A percentile compares a stretch with the other conserved stretches of the same genome.
Evolutionary conservation across 2,113 vertebrate species (phyloP).

Genomic region (Pterocles burchelli): DNA sequence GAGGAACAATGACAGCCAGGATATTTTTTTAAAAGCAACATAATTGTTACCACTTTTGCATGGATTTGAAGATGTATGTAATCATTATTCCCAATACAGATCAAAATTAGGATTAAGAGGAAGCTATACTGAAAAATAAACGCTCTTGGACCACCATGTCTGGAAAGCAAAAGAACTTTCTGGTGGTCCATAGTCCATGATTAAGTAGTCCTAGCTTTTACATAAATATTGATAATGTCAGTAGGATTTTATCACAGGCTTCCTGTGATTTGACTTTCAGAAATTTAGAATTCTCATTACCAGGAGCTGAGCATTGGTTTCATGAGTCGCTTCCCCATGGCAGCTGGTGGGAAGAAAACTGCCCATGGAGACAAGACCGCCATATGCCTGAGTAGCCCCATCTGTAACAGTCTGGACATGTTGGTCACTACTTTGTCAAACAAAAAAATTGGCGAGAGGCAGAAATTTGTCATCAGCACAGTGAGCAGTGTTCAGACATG

Average conservation of each 20-base stretch:
- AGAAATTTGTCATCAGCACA: background rate
- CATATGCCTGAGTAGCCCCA: rapidly evolving
- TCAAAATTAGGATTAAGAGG: background rate
- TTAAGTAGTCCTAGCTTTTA: background rate
- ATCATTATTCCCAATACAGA: background rate
- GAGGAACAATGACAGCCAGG: background rate
- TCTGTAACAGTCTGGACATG: background rate
- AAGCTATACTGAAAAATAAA: background rate
- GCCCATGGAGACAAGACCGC: background rate
- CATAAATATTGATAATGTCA: background rate
- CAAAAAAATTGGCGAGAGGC: background rate
- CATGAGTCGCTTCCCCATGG: rapidly evolving
- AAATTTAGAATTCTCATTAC: background rate
- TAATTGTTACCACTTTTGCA: background rate
- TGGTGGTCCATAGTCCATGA: background rate
- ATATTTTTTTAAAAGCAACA: background rate
- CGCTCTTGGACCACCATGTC: rapidly evolving
- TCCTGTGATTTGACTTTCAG: background rate
- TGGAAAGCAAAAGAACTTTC: background rate
- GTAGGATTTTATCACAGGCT: background rate
- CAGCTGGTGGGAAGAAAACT: background rate
- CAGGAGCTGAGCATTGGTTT: background rate
- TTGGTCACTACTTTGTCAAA: background rate
- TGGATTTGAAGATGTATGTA: background rate
- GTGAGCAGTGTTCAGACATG: background rate